Percentiles rank a stretch among this genome's conserved stretches.
These are phyloP conservation scores for Phanerotoma sp. DNA, from an alignment of 2,888 invertebrate species.

Conservation along the genomic window DNA sequence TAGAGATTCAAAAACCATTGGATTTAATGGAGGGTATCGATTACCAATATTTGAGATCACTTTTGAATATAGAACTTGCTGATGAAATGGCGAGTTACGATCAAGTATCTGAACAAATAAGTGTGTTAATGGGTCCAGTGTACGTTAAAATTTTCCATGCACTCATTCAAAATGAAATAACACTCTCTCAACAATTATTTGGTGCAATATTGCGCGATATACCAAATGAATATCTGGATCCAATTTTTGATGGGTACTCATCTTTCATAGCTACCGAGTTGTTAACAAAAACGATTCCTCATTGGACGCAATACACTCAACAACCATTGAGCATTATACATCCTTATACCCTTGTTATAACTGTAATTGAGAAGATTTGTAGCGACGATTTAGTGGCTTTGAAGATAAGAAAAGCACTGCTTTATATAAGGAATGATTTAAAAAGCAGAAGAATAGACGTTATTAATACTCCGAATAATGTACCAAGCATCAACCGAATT, in stretches of 20 bases:
- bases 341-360: constrained; percentile 27
- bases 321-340: neutral
- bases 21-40: constrained; percentile 28
- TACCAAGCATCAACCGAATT: constrained; percentile 8
- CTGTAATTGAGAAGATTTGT: constrained; percentile 22
- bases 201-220: constrained; percentile 32
- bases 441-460: neutral
- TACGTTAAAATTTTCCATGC: constrained; percentile 29
- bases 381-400: neutral
- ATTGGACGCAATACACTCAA: constrained; percentile 26
- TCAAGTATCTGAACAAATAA: constrained; percentile 18
- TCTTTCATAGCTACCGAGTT: constrained; percentile 28
- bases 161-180: neutral
- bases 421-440: constrained; percentile 31
- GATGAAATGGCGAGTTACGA: constrained; percentile 21
- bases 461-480: constrained; percentile 11
- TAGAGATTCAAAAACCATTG: neutral
- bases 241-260: constrained; percentile 35
- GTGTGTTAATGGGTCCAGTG: constrained; percentile 27
- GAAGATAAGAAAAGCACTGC: constrained; percentile 25
- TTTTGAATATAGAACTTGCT: neutral
- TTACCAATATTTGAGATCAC: neutral
- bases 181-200: constrained; percentile 32
- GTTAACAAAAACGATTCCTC: constrained; percentile 14
- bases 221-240: constrained; percentile 31